phyloP scores from a whole-genome alignment of 2,113 vertebrate species.

The Percina caprodes region DNA sequence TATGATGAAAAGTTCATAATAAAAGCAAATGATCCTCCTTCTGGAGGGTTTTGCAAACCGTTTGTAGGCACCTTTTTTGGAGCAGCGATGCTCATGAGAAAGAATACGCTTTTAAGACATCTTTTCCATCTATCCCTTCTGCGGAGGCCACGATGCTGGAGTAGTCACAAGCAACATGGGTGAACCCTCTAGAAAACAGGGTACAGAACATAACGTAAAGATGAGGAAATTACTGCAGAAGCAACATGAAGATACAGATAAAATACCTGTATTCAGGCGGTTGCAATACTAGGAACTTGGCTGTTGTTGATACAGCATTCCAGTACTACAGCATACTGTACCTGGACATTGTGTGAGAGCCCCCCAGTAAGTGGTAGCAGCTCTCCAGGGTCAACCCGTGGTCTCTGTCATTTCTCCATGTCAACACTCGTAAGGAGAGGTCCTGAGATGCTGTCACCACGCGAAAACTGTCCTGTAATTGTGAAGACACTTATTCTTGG shows the following conservation, averaged over 20 bases:
- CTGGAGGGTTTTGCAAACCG: conserved; percentile 10
- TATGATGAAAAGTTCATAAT: conserved; percentile 35
- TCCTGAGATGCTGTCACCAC: conserved; percentile 86
- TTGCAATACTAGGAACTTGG: neutral
- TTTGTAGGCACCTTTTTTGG: neutral
- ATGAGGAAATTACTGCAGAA: neutral
- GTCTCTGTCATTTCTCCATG: conserved; percentile 79
- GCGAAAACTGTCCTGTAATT: conserved; percentile 77
- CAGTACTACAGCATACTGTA: conserved; percentile 37
- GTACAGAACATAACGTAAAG: neutral
- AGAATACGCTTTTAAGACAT: conserved; percentile 82
- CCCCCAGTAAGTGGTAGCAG: conserved; percentile 82
- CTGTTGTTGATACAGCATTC: neutral
- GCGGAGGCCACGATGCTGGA: conserved; percentile 81
- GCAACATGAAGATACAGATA: neutral
- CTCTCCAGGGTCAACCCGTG: conserved; percentile 72
- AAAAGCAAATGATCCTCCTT: conserved; percentile 36
- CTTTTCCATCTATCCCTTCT: conserved; percentile 78
- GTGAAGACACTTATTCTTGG: neutral
- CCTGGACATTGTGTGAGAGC: conserved; percentile 84
- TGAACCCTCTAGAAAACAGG: conserved; percentile 78
- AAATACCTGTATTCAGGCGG: neutral
- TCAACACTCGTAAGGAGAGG: conserved; percentile 79
- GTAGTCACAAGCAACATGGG: conserved; percentile 81
- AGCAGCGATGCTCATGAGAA: conserved; percentile 73